Percentiles rank a stretch among this genome's conserved stretches.
phyloP scores from a whole-genome alignment of 2,113 vertebrate species.

The Chaetops frenatus region DNA sequence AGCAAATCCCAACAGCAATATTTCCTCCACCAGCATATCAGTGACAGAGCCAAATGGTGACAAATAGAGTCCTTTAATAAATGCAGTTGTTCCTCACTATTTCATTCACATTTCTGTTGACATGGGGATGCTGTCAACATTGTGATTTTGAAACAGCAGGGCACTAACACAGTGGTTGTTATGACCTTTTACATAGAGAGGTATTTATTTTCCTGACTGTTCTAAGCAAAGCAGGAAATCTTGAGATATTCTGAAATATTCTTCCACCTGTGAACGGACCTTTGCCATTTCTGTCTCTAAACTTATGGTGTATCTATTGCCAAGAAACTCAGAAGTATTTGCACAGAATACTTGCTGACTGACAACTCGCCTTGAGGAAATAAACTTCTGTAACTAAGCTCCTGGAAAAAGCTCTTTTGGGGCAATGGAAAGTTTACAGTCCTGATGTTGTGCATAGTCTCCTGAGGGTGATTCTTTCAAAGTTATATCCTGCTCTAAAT shows the following conservation, averaged over 20 bases:
- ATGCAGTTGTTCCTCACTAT: not conserved
- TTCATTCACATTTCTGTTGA: not conserved
- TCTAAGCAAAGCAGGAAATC: not conserved
- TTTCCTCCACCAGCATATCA: not conserved
- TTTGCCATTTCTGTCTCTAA: not conserved
- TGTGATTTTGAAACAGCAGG: not conserved
- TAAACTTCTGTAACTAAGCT: not conserved
- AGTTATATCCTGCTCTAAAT: not conserved
- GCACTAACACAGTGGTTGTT: not conserved
- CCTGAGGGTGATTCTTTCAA: not conserved
- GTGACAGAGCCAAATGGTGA: not conserved
- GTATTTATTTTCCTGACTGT: not conserved
- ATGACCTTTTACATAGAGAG: not conserved
- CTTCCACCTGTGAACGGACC: not conserved
- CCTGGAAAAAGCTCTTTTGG: not conserved
- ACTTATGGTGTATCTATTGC: not conserved
- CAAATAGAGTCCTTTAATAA: not conserved
- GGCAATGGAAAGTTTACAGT: not conserved
- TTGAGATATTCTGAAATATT: not conserved
- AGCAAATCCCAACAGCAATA: not conserved
- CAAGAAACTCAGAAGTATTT: not conserved
- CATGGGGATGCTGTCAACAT: not conserved
- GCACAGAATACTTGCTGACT: not conserved
- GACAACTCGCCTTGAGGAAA: not conserved
- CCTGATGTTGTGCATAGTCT: not conserved